Conservation (phyloP, 2,113 vertebrate genomes). For the Campylomormyrus tamandua region DNA sequence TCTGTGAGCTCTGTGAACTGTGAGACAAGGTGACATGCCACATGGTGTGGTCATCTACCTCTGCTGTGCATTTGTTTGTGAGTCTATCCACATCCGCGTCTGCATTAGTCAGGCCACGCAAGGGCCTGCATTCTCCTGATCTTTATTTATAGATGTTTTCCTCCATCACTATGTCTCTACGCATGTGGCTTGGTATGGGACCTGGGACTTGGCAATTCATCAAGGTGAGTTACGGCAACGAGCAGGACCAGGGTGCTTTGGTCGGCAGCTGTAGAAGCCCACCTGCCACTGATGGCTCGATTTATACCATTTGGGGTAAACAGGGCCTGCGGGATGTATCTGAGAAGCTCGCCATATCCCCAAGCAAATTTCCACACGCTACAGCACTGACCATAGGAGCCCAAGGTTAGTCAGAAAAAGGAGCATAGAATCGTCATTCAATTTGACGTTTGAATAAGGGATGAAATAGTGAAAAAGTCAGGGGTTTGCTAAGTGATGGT, state of each 20-base stretch:
- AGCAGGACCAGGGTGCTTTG: neutral
- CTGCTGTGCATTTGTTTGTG: neutral
- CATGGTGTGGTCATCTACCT: neutral
- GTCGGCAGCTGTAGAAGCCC: neutral
- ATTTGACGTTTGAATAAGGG: neutral
- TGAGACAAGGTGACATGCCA: neutral
- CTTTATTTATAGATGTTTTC: neutral
- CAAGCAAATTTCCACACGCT: neutral
- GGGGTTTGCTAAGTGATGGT: neutral
- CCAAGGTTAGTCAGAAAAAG: neutral
- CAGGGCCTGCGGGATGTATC: neutral
- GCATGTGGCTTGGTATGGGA: neutral
- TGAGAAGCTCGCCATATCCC: neutral
- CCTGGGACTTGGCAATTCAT: neutral
- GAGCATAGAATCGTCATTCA: neutral
- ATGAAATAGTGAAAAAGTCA: neutral
- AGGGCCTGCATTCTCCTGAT: neutral
- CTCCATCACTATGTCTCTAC: neutral
- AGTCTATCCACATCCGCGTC: neutral
- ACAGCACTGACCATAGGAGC: neutral
- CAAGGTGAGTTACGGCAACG: neutral
- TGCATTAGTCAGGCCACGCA: neutral
- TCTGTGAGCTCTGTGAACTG: neutral
- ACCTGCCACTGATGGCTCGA: neutral
- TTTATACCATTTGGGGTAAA: neutral